Percentiles rank a stretch among this genome's conserved stretches.
Conservation (phyloP, 2,888 invertebrate species). For the Dorcus parallelipipedus region DNA sequence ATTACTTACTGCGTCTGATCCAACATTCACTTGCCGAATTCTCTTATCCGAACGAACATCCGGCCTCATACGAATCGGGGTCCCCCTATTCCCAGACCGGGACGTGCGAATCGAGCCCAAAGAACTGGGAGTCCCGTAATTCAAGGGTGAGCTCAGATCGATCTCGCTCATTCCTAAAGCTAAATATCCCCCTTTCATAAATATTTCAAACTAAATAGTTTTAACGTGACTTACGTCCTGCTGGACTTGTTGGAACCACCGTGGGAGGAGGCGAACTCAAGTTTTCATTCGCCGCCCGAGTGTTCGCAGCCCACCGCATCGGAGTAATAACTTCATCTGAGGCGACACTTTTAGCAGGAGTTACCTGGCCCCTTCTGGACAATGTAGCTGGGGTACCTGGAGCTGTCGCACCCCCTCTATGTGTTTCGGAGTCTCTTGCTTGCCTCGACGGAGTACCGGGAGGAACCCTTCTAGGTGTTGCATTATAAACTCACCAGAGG, state of each 20-base stretch:
- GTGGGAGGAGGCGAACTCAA: slow-evolving; percentile 46
- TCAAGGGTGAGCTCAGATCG: slow-evolving; percentile 89
- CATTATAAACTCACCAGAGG: too few relatives aligned
- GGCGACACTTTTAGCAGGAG: slow-evolving; percentile 18
- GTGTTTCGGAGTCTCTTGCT: slow-evolving; percentile 7
- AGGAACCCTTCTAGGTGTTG: slow-evolving; percentile 11
- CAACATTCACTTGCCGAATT: slow-evolving; percentile 67
- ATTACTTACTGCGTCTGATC: slow-evolving; percentile 51
- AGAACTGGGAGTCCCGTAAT: slow-evolving; percentile 91
- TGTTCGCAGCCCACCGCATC: slow-evolving; percentile 50
- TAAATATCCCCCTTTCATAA: not conserved
- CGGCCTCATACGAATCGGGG: slow-evolving; percentile 79
- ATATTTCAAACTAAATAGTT: not conserved
- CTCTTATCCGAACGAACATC: slow-evolving; percentile 78
- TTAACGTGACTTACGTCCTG: slow-evolving; percentile 32
- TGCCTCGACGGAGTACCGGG: slow-evolving; percentile 15
- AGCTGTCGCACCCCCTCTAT: not conserved
- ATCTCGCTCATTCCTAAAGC: slow-evolving; percentile 59
- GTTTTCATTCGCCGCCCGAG: slow-evolving; percentile 37
- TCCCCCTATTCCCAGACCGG: slow-evolving; percentile 76
- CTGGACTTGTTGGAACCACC: slow-evolving; percentile 45
- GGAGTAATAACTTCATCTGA: slow-evolving; percentile 43
- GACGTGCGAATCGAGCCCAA: slow-evolving; percentile 77
- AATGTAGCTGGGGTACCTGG: slow-evolving; percentile 4
- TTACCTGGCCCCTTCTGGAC: slow-evolving; percentile 10